Percentiles rank a stretch among this genome's conserved stretches.
Conservation (phyloP, 1,140 invertebrate genomes). For the Cecropterus lyciades region DNA sequence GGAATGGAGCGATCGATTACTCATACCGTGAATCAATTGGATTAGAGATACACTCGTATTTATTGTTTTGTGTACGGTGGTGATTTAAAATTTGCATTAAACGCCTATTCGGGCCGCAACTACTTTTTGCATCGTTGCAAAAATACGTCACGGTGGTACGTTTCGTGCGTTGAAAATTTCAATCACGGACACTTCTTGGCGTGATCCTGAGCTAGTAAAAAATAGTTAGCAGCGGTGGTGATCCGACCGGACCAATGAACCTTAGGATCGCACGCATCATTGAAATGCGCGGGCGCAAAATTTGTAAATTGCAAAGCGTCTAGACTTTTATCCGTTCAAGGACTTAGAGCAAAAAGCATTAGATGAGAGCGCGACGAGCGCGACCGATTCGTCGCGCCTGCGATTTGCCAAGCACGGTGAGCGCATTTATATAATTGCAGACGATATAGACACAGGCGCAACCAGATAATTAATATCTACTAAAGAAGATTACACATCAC, state of each 20-base stretch:
- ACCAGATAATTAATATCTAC: constrained; percentile 33
- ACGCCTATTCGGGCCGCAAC: constrained; percentile 53
- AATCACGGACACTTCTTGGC: constrained; percentile 59
- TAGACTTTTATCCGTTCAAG: constrained; percentile 79
- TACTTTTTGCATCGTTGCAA: constrained; percentile 68
- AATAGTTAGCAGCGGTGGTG: constrained; percentile 51
- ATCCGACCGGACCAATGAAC: constrained; percentile 73
- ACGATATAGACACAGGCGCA: constrained; percentile 54
- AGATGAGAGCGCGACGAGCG: constrained; percentile 55
- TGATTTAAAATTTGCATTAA: constrained; percentile 57
- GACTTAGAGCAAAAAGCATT: constrained; percentile 60
- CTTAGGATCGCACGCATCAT: constrained; percentile 70
- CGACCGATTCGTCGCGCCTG: constrained; percentile 66
- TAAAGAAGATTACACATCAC: constrained; percentile 15
- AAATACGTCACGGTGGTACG: constrained; percentile 65
- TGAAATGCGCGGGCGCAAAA: constrained; percentile 76
- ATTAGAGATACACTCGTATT: constrained; percentile 46
- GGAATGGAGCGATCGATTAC: constrained; percentile 52
- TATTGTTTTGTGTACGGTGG: constrained; percentile 45
- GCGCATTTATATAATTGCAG: constrained; percentile 53
- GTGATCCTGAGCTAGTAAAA: constrained; percentile 53
- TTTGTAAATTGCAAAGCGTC: constrained; percentile 78
- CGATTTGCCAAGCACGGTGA: constrained; percentile 40
- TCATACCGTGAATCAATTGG: constrained; percentile 60
- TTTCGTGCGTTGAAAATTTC: constrained; percentile 75